These are phyloP conservation scores for Scaptomyza montana DNA, from an alignment of 1,140 invertebrate species.

Conservation along the genomic window DNA sequence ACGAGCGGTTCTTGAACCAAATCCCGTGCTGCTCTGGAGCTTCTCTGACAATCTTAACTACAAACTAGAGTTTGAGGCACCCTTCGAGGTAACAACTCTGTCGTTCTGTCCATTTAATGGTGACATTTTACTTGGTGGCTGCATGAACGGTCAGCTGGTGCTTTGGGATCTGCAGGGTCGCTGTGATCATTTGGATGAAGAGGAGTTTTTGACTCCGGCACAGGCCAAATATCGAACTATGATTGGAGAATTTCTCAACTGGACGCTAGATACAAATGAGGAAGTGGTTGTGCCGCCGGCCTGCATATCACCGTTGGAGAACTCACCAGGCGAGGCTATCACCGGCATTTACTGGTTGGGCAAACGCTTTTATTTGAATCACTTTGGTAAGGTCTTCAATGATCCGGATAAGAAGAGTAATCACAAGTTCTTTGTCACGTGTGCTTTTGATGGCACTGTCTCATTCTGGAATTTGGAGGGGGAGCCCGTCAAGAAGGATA, in stretches of 20 bases:
- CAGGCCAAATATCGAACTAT: conserved; percentile 86
- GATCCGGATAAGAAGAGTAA: conserved; percentile 78
- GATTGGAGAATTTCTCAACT: conserved; percentile 87
- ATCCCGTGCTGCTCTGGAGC: conserved; percentile 89
- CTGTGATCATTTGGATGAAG: conserved; percentile 86
- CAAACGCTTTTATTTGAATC: conserved; percentile 85
- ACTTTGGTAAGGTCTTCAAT: conserved; percentile 85
- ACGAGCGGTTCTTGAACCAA: conserved; percentile 84
- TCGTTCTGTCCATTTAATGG: conserved; percentile 88
- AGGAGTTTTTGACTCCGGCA: conserved; percentile 86
- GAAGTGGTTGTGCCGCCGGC: conserved; percentile 86
- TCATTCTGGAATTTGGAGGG: conserved; percentile 89
- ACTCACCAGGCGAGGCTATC: conserved; percentile 87
- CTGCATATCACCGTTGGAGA: conserved; percentile 86
- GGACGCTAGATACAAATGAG: conserved; percentile 87
- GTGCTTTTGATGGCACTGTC: conserved; percentile 87
- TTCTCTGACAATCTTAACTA: conserved; percentile 88
- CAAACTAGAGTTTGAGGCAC: conserved; percentile 88
- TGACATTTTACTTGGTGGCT: conserved; percentile 89
- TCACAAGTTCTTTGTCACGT: conserved; percentile 87
- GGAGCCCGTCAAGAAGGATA: conserved; percentile 28
- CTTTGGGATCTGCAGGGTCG: conserved; percentile 90
- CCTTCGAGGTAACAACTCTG: conserved; percentile 87
- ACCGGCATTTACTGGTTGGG: conserved; percentile 88
- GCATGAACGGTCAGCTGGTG: conserved; percentile 88